phyloP scores from a whole-genome alignment of 1,140 invertebrate genomes.

The Drosophila littoralis region DNA sequence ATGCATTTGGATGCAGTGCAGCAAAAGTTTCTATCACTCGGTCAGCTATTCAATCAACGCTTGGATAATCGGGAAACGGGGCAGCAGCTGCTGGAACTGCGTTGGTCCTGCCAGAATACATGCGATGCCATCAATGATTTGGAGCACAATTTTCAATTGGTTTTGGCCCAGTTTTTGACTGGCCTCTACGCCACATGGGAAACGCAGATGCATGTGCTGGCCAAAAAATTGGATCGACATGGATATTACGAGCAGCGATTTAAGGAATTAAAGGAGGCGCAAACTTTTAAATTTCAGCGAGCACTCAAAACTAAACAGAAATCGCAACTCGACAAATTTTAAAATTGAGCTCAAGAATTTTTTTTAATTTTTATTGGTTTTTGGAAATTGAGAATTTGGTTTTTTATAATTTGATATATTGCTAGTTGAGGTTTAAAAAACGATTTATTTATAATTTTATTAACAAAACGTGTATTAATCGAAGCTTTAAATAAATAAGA shows the following conservation, averaged over 20 bases:
- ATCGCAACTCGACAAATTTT: background rate
- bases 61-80: too few species aligned
- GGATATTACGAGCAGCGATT: conserved; percentile 12
- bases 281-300: conserved; percentile 14
- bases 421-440: too few species aligned
- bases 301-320: background rate
- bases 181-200: background rate
- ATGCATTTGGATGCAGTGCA: conserved; percentile 33
- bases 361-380: background rate
- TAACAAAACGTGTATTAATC: too few species aligned
- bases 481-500: too few species aligned
- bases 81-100: conserved; percentile 12
- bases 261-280: conserved; percentile 2
- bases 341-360: background rate
- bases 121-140: conserved; percentile 26
- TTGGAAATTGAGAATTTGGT: background rate
- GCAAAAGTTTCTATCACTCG: conserved; percentile 14
- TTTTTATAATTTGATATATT: background rate
- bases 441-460: too few species aligned
- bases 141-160: conserved; percentile 15
- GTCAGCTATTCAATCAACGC: conserved; percentile 5
- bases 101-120: conserved; percentile 32
- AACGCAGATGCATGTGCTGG: conserved; percentile 3
- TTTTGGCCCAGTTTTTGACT: conserved; percentile 22
- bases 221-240: conserved; percentile 19